phyloP scores from a whole-genome alignment of 2,888 invertebrate genomes.

The Amblyjoppa proteus region DNA sequence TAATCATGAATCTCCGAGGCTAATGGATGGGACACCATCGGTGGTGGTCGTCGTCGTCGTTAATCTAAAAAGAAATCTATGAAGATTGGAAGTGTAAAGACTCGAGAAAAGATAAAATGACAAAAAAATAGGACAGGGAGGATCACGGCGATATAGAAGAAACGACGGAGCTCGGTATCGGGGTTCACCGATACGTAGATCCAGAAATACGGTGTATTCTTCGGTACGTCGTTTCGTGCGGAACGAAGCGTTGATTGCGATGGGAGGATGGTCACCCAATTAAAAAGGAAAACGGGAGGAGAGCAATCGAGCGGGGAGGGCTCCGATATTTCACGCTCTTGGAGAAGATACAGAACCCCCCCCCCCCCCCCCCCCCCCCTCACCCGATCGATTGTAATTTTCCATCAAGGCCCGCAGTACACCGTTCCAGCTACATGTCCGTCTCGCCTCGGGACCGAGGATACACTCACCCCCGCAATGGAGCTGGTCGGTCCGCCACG shows the following conservation, averaged over 20 bases:
- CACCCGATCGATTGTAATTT: constrained; percentile 15
- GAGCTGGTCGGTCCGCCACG: neutral
- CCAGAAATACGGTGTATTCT: constrained; percentile 2
- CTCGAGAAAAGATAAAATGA: neutral
- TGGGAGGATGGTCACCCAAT: constrained; percentile 29
- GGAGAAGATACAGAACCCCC: neutral
- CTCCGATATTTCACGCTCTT: constrained; percentile 17
- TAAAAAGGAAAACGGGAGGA: constrained; percentile 3
- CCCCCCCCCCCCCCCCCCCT: neutral
- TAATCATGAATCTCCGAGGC: neutral
- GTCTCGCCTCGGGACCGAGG: neutral
- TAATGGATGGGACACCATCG: neutral
- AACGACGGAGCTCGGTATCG: neutral
- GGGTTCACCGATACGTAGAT: neutral
- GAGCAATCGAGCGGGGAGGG: neutral
- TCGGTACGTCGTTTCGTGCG: neutral
- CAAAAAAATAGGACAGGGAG: neutral
- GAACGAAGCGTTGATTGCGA: constrained; percentile 24
- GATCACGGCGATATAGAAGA: neutral
- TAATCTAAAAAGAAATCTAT: neutral
- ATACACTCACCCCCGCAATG: neutral
- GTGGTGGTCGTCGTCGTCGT: neutral
- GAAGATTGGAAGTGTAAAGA: neutral
- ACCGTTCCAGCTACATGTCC: constrained; percentile 1
- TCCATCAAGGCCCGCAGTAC: neutral